Conservation (phyloP, 2,888 invertebrate species). For the Darwinula stevensoni region DNA sequence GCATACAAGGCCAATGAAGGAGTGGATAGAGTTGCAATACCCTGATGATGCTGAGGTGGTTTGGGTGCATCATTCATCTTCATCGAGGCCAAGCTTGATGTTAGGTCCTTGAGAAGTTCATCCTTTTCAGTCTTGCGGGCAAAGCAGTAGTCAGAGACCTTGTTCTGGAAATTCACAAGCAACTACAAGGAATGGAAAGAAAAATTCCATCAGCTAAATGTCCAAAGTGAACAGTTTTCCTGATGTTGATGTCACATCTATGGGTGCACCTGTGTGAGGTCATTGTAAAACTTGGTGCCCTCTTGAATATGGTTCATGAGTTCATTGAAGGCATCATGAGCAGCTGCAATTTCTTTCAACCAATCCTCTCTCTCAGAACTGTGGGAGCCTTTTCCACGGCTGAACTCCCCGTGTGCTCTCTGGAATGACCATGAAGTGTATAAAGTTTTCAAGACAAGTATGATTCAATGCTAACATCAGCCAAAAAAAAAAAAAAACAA, state of each 20-base stretch:
- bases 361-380: conserved; percentile 30
- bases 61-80: background rate
- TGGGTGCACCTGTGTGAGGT: conserved; percentile 40
- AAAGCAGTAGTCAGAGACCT: conserved; percentile 90
- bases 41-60: background rate
- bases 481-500: no score
- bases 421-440: no score
- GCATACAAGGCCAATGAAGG: no score
- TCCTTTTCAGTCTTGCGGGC: conserved; percentile 98
- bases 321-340: conserved; percentile 74
- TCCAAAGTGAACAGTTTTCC: no score
- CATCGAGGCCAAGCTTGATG: conserved; percentile 33
- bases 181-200: conserved; percentile 32
- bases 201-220: conserved; percentile 6
- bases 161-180: conserved; percentile 79
- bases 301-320: conserved; percentile 69
- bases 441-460: no score
- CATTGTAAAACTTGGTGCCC: conserved; percentile 85
- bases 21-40: no score
- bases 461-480: no score
- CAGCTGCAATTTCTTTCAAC: conserved; percentile 55
- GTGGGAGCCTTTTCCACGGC: background rate
- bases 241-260: no score
- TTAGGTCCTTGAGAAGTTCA: conserved; percentile 76
- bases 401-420: conserved; percentile 11